Evolutionary conservation across 1,140 invertebrate species (phyloP), one percentile per base, ranked within the genome.

Genomic region (Armadillidium nasatum): DNA sequence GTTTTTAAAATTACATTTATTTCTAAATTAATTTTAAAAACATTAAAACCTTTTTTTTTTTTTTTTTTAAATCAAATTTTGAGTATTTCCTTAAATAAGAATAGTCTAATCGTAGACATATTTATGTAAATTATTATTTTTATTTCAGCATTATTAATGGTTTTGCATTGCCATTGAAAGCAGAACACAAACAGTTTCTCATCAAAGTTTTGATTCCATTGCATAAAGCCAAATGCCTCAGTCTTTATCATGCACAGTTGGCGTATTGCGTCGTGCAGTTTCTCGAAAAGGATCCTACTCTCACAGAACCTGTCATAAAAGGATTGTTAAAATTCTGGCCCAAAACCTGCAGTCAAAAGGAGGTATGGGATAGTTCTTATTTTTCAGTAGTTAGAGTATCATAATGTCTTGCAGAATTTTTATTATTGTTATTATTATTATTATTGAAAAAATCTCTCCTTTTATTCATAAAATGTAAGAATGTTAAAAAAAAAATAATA

Each of bases 201-300:
- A 92, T 99, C 83, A 98, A 98, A 89, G 97, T 99, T 83, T 89
- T 99, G 83, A 90, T 99, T 85, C 98, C 98, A 82, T 87, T 98
- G 85, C 97, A 99, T 89, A 98, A 97, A 89, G 94, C 97, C 82
- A 96, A 96, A 88, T 97, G 88, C 90, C 91, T 87, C 85, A 97
- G 88, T 92, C 94, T 90, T 89, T 99, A 90, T 91, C 97, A 89
- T 83, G 82, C 83, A 33, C 95, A 99, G 89, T 89, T 99, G 84
- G 95, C 96, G 83, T 99, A 99, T 88, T 99, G 97, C 89, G 96
- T 99, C 84, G 97, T 99, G 82, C 97, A 99, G 88, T 99, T 99
- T 89, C 88, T 99, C 78, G 97, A 99, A 88, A 99, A 99, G 86
- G 97, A 99, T 88, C 90, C 96, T 82, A 92, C 91, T 82, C 89